Percentiles rank a stretch among this genome's conserved stretches.
phyloP scores from a whole-genome alignment of 2,113 vertebrate genomes.

The Rhinoptilus africanus region DNA sequence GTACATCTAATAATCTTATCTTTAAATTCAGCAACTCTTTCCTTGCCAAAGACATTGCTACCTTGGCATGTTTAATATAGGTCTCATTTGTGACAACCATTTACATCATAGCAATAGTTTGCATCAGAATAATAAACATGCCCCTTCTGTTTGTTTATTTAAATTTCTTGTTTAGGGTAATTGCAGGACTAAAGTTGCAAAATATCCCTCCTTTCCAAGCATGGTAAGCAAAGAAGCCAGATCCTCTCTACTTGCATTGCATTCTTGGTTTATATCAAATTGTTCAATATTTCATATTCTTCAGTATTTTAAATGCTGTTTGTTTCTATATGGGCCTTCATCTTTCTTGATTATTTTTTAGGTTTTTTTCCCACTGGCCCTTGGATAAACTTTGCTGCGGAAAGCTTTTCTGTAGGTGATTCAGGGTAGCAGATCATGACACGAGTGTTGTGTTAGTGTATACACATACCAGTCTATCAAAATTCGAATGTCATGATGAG shows the following conservation, averaged over 20 bases:
- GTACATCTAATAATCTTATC: neutral
- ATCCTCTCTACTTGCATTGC: neutral
- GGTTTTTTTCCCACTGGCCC: neutral
- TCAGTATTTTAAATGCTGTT: slow-evolving; percentile 17
- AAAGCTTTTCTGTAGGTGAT: neutral
- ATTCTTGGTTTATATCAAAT: neutral
- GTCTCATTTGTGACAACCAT: neutral
- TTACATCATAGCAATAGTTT: neutral
- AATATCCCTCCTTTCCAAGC: neutral
- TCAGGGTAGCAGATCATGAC: neutral
- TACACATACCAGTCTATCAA: neutral
- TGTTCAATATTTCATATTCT: neutral
- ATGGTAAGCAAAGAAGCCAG: neutral
- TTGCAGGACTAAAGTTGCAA: neutral
- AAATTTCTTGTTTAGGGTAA: neutral
- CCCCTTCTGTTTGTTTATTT: neutral
- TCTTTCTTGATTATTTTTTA: neutral
- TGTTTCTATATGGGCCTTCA: slow-evolving; percentile 18
- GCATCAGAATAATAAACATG: neutral
- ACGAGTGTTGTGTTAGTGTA: neutral
- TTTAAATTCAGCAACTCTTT: slow-evolving; percentile 13
- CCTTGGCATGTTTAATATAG: slow-evolving; percentile 16
- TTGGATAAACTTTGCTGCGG: neutral
- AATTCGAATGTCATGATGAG: neutral
- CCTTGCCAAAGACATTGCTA: slow-evolving; percentile 37